Conservation (phyloP, 2,797 vertebrate genomes). For the Argentina silus region DNA sequence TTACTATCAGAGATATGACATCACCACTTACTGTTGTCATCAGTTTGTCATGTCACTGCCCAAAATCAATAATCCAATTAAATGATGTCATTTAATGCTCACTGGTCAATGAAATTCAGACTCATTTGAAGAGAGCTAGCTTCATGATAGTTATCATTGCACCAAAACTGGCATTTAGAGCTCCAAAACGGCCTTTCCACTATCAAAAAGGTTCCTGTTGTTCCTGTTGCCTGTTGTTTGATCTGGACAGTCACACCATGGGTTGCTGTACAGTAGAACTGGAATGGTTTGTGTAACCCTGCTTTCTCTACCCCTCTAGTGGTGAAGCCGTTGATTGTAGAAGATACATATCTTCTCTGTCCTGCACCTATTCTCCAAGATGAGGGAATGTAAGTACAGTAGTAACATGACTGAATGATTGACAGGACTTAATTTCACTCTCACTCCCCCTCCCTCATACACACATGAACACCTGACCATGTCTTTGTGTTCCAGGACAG, state of each 20-base stretch:
- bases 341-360: constrained; percentile 95
- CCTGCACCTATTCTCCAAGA: constrained; percentile 92
- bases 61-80: constrained; percentile 11
- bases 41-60: not conserved
- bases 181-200: not conserved
- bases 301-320: constrained; percentile 71
- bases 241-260: not conserved
- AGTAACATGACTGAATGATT: constrained; percentile 24
- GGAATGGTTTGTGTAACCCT: constrained; percentile 19
- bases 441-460: not conserved
- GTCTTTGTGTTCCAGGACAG: constrained; percentile 80
- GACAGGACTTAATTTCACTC: constrained; percentile 13
- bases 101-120: constrained; percentile 18
- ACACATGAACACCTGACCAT: not conserved
- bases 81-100: constrained; percentile 8
- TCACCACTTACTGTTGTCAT: constrained; percentile 23
- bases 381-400: constrained; percentile 93
- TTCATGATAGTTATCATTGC: constrained; percentile 1
- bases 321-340: constrained; percentile 92
- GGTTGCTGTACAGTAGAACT: not conserved
- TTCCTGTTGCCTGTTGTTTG: not conserved
- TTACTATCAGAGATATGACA: constrained; percentile 28
- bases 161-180: not conserved
- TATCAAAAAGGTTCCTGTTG: constrained; percentile 8
- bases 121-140: constrained; percentile 3